These are phyloP conservation scores for Agelas oroides DNA, from an alignment of 37 sponge, comb jelly and placozoan species.

Conservation along the genomic window DNA sequence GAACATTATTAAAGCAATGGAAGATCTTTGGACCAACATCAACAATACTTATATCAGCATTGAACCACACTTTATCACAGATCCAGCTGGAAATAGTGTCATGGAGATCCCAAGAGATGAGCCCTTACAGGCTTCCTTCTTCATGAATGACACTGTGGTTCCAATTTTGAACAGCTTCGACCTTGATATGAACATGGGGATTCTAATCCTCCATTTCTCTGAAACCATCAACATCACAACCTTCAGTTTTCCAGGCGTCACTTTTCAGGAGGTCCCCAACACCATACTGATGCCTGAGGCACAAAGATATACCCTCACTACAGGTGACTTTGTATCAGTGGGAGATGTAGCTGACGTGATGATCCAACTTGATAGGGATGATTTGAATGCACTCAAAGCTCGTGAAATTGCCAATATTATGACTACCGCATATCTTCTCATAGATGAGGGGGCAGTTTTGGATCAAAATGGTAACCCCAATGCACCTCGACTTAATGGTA, in stretches of 20 bases:
- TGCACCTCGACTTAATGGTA: constrained; percentile 55
- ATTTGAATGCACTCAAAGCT: constrained; percentile 79
- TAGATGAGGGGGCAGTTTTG: constrained; percentile 59
- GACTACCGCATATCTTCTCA: constrained; percentile 51
- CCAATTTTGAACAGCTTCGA: constrained; percentile 77
- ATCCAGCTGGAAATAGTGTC: constrained; percentile 69
- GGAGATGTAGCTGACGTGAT: constrained; percentile 63
- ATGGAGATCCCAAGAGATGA: constrained; percentile 37
- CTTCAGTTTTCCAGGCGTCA: constrained; percentile 58
- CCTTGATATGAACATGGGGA: constrained; percentile 81
- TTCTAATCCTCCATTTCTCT: constrained; percentile 79
- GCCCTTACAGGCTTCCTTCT: constrained; percentile 44
- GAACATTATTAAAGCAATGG: constrained; percentile 78
- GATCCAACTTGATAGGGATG: constrained; percentile 61
- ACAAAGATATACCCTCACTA: constrained; percentile 55
- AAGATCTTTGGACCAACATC: constrained; percentile 74
- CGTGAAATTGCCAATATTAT: constrained; percentile 70
- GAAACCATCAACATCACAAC: constrained; percentile 84
- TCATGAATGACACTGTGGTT: constrained; percentile 65
- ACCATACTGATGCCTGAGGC: constrained; percentile 45
- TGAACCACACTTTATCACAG: constrained; percentile 68
- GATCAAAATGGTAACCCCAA: constrained; percentile 85
- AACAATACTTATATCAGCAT: constrained; percentile 78
- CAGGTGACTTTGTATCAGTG: constrained; percentile 54
- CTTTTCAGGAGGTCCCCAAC: constrained; percentile 72